Percentiles rank a stretch among this genome's conserved stretches.
Evolutionary conservation across 2,113 vertebrate genomes (phyloP).

Genomic region (Abramis brama): DNA sequence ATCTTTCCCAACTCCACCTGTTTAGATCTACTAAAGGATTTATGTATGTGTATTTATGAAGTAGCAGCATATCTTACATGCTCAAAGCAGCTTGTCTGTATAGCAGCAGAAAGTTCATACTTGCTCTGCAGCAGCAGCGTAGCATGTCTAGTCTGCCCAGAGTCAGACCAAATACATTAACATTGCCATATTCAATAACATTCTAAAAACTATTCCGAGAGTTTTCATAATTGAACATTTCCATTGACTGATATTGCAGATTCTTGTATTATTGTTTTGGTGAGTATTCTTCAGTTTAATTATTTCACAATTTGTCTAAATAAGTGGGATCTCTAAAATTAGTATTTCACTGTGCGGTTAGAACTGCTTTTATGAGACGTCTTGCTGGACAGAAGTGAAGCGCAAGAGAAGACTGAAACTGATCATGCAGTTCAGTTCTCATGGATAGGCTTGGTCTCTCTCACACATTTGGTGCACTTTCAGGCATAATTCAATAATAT

Average conservation of each 20-base stretch:
- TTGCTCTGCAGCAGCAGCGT: too few relatives aligned
- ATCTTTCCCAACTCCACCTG: too few relatives aligned
- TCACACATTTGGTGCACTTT: background rate
- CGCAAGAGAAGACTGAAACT: background rate
- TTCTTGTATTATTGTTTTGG: background rate
- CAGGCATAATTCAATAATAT: background rate
- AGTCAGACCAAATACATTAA: too few relatives aligned
- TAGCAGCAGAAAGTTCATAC: too few relatives aligned
- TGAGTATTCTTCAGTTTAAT: background rate
- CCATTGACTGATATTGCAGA: background rate
- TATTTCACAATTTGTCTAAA: background rate
- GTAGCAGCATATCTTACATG: too few relatives aligned
- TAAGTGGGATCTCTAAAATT: background rate
- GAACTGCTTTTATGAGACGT: background rate
- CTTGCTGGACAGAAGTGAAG: background rate
- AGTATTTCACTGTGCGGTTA: background rate
- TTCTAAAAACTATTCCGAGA: too few relatives aligned
- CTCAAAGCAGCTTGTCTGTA: too few relatives aligned
- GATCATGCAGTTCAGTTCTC: background rate
- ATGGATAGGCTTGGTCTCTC: background rate
- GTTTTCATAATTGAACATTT: too few relatives aligned
- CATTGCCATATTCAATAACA: too few relatives aligned
- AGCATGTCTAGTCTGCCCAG: too few relatives aligned
- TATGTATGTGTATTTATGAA: too few relatives aligned
- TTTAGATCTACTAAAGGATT: too few relatives aligned